phyloP scores from a whole-genome alignment of 2,888 invertebrate genomes.

The Atethmia centrago region DNA sequence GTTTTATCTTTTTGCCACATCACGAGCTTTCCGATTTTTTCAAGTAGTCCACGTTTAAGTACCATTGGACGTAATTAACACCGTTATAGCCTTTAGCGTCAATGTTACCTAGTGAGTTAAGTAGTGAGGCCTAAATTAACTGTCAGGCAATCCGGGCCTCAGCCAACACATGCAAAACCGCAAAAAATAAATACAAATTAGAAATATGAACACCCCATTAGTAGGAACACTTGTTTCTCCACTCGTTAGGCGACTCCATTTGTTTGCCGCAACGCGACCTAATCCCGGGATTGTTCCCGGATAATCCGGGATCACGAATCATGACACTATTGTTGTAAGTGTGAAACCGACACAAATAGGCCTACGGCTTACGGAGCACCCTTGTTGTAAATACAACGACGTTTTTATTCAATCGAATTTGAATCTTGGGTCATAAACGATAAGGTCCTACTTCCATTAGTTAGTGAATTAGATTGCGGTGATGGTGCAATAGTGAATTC shows the following conservation, averaged over 20 bases:
- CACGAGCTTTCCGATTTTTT: neutral
- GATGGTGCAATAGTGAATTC: constrained; percentile 72
- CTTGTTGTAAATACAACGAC: constrained; percentile 56
- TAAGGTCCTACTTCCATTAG: constrained; percentile 61
- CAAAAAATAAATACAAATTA: constrained; percentile 74
- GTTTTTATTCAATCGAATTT: constrained; percentile 59
- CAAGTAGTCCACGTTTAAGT: neutral
- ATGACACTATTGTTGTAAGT: constrained; percentile 91
- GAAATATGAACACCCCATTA: constrained; percentile 85
- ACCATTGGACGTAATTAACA: neutral
- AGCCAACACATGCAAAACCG: constrained; percentile 44
- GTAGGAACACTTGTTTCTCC: constrained; percentile 81
- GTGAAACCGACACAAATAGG: constrained; percentile 91
- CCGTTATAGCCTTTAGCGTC: neutral
- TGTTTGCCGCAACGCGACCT: constrained; percentile 89
- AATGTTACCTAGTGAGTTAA: neutral
- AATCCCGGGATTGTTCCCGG: constrained; percentile 86
- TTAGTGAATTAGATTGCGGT: constrained; percentile 47
- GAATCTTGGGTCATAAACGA: fast-evolving
- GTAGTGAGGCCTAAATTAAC: neutral
- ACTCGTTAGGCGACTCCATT: constrained; percentile 85
- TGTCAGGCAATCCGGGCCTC: neutral
- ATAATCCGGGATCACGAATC: constrained; percentile 90
- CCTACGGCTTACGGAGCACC: constrained; percentile 76
- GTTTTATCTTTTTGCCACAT: neutral